These are phyloP conservation scores for Junonia oenone DNA, from an alignment of 2,888 invertebrate species.

Conservation along the genomic window DNA sequence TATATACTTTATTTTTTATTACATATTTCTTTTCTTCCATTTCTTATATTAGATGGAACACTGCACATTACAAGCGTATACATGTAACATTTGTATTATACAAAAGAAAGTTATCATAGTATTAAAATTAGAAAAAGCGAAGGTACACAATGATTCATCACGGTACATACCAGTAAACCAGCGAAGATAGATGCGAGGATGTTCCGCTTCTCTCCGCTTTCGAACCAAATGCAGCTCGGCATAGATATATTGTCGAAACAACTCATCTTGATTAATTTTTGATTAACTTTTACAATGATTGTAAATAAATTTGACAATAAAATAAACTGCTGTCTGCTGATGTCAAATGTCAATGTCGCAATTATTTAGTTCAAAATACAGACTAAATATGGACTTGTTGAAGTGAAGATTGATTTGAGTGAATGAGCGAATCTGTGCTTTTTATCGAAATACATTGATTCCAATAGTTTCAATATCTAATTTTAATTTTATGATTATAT, in stretches of 20 bases:
- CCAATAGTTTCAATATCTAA: too few relatives aligned
- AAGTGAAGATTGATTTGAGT: neutral
- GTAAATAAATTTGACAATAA: conserved; percentile 13
- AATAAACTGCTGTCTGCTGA: neutral
- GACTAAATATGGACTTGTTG: neutral
- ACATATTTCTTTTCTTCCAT: too few relatives aligned
- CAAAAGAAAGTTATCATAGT: too few relatives aligned
- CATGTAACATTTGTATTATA: too few relatives aligned
- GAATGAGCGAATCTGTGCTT: too few relatives aligned
- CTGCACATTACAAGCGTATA: too few relatives aligned
- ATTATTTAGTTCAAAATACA: neutral
- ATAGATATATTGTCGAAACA: conserved; percentile 87
- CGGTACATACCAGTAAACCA: conserved; percentile 88
- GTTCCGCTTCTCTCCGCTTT: conserved; percentile 92
- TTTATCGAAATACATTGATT: too few relatives aligned
- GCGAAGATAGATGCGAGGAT: conserved; percentile 90
- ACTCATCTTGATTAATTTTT: conserved; percentile 59
- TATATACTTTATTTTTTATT: too few relatives aligned
- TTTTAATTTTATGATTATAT: too few relatives aligned
- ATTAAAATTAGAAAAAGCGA: neutral
- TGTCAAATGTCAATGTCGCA: conserved; percentile 7
- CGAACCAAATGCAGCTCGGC: conserved; percentile 90
- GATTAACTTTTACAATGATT: neutral
- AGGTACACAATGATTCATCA: conserved; percentile 47
- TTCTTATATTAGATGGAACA: too few relatives aligned